Base-by-base conservation (phyloP, 92 coral and sea anemone species). In the Galaxea fascicularis region DNA sequence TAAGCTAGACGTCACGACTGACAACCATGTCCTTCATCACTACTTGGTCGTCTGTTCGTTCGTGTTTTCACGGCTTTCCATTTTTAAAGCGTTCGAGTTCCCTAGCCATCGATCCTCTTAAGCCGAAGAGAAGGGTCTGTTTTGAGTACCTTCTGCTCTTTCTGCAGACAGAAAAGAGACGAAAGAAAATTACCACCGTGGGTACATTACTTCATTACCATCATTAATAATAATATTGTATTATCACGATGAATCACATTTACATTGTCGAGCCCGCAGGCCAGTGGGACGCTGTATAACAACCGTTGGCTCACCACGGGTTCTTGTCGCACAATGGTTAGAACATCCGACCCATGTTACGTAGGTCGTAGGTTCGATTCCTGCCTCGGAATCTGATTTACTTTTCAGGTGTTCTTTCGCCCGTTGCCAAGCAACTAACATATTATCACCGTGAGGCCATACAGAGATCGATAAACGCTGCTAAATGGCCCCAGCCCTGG, bases 61-160 rank as follows among this genome's bases (percentile, higher is more conserved):
- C 17, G 0, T 4, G 65, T 13, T 31, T 31, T 24, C 52, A 45
- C 5, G 27, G 21, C n/a, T 26, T 13, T 18, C 28, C 51, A 16
- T 27, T 30, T n/a, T 27, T 77, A 12, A 6, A 49, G 54, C 11
- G 29, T 60, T 29, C 56, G 25, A 27, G 47, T 22, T 28, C 15
- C 31, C 85, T 93, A 95, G 30, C 95, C 94, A 82, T 95, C 98
- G 30, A 89, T 90, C 73, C 95, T 93, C 85, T 94, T 94, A 35
- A 95, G 81, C 64, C 98, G 90, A 54, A 95, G 85, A 1, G 98
- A 87, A 10, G 98, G 98, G 69, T 95, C 98, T 26, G 98, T 95
- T 80, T 95, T 95, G 15, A 95, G 93, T 20, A 94, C 86, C 84
- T 95, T 95, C 41, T 83, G 91, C 88, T 95, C 94, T 94, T 94